A percentile compares a stretch with the other conserved stretches of the same genome.
Conservation (phyloP, 2,797 vertebrate genomes). For the Platyrinchus mystaceus region DNA sequence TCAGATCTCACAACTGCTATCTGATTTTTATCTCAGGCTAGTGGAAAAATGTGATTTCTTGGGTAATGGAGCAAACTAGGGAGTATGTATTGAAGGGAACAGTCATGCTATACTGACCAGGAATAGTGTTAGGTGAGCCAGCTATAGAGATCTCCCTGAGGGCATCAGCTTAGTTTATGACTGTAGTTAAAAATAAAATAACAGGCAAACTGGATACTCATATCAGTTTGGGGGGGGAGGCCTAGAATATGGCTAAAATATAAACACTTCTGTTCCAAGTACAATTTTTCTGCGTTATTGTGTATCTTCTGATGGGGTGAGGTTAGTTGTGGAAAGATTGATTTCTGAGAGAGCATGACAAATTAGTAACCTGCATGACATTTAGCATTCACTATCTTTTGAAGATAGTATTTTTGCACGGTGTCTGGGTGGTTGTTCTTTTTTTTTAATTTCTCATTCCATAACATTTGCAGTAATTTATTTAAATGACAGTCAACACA, state of each 20-base stretch:
- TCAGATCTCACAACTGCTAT: not conserved
- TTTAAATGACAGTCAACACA: not conserved
- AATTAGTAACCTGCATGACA: not conserved
- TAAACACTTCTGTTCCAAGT: not conserved
- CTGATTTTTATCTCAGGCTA: conserved; percentile 26
- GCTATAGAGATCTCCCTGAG: conserved; percentile 3
- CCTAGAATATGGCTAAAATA: not conserved
- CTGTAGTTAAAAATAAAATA: conserved; percentile 24
- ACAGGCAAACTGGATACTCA: not conserved
- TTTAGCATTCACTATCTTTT: not conserved
- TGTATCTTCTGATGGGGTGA: not conserved
- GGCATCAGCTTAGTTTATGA: conserved; percentile 10
- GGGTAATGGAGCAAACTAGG: conserved; percentile 56
- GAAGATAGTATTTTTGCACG: not conserved
- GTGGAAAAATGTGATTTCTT: conserved; percentile 48
- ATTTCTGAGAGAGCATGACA: not conserved
- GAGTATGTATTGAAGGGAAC: conserved; percentile 45
- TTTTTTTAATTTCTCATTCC: not conserved
- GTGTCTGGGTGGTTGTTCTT: too few species aligned
- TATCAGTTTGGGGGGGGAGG: not conserved
- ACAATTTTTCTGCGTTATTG: not conserved
- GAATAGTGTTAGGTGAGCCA: not conserved
- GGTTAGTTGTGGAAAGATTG: not conserved
- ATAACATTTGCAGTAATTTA: not conserved
- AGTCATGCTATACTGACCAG: conserved; percentile 40